phyloP scores from a whole-genome alignment of 2,113 vertebrate genomes.

The Struthidea cinerea region DNA sequence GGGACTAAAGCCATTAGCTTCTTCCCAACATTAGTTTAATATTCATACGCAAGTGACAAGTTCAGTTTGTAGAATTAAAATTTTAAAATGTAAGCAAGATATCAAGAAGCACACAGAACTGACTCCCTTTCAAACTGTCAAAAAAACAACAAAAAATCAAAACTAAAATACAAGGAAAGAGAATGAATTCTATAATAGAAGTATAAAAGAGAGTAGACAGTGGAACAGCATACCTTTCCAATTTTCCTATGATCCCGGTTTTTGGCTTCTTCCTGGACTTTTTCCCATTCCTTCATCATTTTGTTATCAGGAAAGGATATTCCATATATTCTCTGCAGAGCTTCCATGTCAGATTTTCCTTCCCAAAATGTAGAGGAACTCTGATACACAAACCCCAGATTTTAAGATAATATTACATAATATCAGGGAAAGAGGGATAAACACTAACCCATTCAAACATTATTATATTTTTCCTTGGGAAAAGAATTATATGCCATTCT shows the following conservation, averaged over 20 bases:
- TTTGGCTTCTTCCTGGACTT: slow-evolving; percentile 74
- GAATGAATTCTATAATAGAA: background rate
- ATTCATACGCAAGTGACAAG: background rate
- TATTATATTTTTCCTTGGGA: background rate
- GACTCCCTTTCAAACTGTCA: background rate
- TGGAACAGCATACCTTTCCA: slow-evolving; percentile 59
- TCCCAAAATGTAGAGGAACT: slow-evolving; percentile 78
- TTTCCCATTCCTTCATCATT: slow-evolving; percentile 77
- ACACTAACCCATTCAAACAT: background rate
- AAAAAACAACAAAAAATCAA: background rate
- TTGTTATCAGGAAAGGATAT: slow-evolving; percentile 77
- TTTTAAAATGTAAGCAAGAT: background rate
- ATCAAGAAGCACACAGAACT: background rate
- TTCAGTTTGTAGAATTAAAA: background rate
- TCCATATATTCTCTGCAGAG: slow-evolving; percentile 76
- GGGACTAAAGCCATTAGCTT: background rate
- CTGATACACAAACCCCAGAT: slow-evolving; percentile 24
- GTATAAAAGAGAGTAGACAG: background rate
- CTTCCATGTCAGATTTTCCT: slow-evolving; percentile 76
- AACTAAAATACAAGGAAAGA: background rate
- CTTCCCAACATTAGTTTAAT: background rate
- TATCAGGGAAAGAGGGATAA: background rate
- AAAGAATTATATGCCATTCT: background rate
- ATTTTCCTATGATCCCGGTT: slow-evolving; percentile 77
- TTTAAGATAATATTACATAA: background rate